phyloP scores from a whole-genome alignment of 2,888 invertebrate species.

The Hydropsyche betteni region DNA sequence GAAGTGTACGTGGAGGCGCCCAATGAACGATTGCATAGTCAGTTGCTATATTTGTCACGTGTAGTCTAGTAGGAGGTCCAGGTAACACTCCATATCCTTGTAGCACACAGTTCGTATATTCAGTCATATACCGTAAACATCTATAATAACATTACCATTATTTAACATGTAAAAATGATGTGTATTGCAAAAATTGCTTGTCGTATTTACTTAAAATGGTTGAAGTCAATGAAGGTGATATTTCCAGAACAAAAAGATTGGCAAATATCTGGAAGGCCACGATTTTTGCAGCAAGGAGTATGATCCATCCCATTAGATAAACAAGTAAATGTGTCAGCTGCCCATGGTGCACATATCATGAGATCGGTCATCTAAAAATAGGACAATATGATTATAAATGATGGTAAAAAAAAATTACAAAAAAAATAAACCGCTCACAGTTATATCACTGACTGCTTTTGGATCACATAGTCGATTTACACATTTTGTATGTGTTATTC shows the following conservation, averaged over 20 bases:
- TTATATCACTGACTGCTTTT: conserved; percentile 62
- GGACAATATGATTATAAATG: background rate
- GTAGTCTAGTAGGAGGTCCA: conserved; percentile 74
- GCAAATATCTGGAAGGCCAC: conserved; percentile 80
- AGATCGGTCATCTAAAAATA: conserved; percentile 77
- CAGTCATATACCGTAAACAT: conserved; percentile 82
- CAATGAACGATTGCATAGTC: conserved; percentile 83
- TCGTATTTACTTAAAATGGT: conserved; percentile 75
- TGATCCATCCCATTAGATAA: conserved; percentile 84
- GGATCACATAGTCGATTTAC: conserved; percentile 84
- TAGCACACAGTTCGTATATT: conserved; percentile 82
- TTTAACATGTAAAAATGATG: background rate
- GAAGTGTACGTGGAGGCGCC: conserved; percentile 75
- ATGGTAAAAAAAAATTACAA: no score
- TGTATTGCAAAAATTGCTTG: background rate
- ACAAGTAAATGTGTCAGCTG: conserved; percentile 81
- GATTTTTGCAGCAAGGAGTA: conserved; percentile 78
- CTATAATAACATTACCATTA: conserved; percentile 56
- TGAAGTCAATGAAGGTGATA: conserved; percentile 79
- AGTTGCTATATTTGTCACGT: conserved; percentile 77
- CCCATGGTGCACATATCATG: conserved; percentile 92
- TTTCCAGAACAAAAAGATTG: conserved; percentile 82
- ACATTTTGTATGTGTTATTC: conserved; percentile 78
- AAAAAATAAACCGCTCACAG: conserved; percentile 51
- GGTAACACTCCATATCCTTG: conserved; percentile 87